A percentile compares a stretch with the other conserved stretches of the same genome.
These are phyloP conservation scores for Xiphophorus birchmanni DNA, from an alignment of 2,797 vertebrate species.

Conservation along the genomic window DNA sequence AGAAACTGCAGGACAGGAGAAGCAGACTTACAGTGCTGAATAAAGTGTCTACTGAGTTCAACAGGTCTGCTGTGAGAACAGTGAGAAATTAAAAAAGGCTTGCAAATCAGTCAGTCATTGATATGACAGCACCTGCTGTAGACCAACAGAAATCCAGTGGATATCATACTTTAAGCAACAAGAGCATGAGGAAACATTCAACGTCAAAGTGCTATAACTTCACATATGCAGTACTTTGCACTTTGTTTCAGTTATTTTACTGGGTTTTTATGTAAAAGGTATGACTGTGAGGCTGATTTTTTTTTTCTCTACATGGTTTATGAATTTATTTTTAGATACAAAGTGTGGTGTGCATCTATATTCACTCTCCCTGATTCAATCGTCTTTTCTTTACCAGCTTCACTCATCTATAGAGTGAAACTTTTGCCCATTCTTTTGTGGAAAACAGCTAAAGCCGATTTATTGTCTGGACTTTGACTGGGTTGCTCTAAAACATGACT, in stretches of 20 bases:
- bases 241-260: not conserved
- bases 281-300: not conserved
- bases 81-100: constrained; percentile 1
- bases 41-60: constrained; percentile 30
- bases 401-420: not conserved
- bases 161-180: not conserved
- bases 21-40: constrained; percentile 44
- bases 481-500: not conserved
- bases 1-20: constrained; percentile 46
- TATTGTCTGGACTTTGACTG: not conserved
- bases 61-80: constrained; percentile 19
- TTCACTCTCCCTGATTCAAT: not conserved
- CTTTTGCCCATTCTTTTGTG: not conserved
- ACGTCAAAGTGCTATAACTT: not conserved
- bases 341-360: not conserved
- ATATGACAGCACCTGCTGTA: not conserved
- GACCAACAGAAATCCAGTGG: not conserved
- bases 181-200: not conserved
- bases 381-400: not conserved
- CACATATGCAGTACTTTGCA: not conserved
- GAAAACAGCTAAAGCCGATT: not conserved
- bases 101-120: constrained; percentile 1
- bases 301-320: not conserved
- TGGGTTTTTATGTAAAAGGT: not conserved
- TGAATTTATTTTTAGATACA: no score